Percentiles rank a stretch among this genome's conserved stretches.
These are phyloP conservation scores for Aethes cnicana DNA, from an alignment of 2,888 invertebrate species.

Conservation along the genomic window DNA sequence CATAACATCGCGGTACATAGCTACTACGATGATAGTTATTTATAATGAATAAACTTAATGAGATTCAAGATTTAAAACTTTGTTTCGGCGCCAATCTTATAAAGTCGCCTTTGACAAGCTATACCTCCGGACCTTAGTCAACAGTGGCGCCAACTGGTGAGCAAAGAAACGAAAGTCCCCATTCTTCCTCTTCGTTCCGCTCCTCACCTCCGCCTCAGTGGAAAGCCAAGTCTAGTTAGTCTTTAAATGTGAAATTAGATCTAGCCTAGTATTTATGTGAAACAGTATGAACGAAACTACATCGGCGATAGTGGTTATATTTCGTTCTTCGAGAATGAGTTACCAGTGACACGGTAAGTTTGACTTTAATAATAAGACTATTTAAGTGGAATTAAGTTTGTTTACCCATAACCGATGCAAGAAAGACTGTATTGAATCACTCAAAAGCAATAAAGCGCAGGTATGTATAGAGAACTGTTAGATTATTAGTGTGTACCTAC, in stretches of 20 bases:
- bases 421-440: conserved; percentile 25
- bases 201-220: too few species aligned
- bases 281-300: conserved; percentile 1
- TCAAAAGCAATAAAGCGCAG: conserved; percentile 27
- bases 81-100: too few species aligned
- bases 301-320: conserved; percentile 12
- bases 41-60: too few species aligned
- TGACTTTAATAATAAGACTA: conserved; percentile 14
- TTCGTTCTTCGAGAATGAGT: conserved; percentile 9
- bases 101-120: too few species aligned
- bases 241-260: background rate
- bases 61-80: too few species aligned
- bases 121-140: too few species aligned
- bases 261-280: conserved; percentile 1
- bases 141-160: too few species aligned
- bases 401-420: conserved; percentile 17
- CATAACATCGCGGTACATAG: too few species aligned
- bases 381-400: conserved; percentile 3
- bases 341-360: conserved; percentile 27
- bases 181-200: too few species aligned
- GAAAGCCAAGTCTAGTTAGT: background rate
- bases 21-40: too few species aligned
- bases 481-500: conserved; percentile 24
- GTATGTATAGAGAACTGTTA: conserved; percentile 23
- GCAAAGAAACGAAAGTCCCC: too few species aligned